Percentiles rank a stretch among this genome's conserved stretches.
These are phyloP conservation scores for Drosophila arizonae DNA, from an alignment of 1,140 invertebrate species.

Conservation along the genomic window DNA sequence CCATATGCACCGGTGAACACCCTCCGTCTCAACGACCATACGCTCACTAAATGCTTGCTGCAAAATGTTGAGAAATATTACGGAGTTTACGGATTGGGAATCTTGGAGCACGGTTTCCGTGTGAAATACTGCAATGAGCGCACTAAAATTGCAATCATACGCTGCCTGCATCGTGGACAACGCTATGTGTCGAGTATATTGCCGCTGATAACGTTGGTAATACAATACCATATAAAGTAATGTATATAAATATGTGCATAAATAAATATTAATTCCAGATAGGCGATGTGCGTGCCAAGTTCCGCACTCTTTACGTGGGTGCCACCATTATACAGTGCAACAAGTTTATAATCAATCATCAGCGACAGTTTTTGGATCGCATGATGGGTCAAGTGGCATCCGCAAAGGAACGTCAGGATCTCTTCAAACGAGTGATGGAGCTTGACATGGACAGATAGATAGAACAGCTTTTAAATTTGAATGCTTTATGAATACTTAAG, in stretches of 20 bases:
- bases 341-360: conserved; percentile 87
- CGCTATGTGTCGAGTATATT: conserved; percentile 87
- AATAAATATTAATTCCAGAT: conserved; percentile 78
- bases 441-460: conserved; percentile 78
- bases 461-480: conserved; percentile 1
- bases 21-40: conserved; percentile 84
- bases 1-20: conserved; percentile 82
- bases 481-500: conserved; percentile 52
- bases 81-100: conserved; percentile 88
- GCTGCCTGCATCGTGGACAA: conserved; percentile 89
- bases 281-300: conserved; percentile 84
- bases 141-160: conserved; percentile 88
- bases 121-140: conserved; percentile 91
- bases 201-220: conserved; percentile 85
- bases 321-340: conserved; percentile 91
- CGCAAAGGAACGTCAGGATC: conserved; percentile 84
- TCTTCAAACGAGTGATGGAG: conserved; percentile 84
- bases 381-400: conserved; percentile 73
- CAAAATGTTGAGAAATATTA: conserved; percentile 87
- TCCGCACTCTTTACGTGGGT: conserved; percentile 88
- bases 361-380: conserved; percentile 83
- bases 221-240: background rate
- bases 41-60: conserved; percentile 85
- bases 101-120: conserved; percentile 87
- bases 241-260: background rate